Base-by-base conservation (phyloP, 2,797 vertebrate genomes). In the Crypturellus tataupa region DNA sequence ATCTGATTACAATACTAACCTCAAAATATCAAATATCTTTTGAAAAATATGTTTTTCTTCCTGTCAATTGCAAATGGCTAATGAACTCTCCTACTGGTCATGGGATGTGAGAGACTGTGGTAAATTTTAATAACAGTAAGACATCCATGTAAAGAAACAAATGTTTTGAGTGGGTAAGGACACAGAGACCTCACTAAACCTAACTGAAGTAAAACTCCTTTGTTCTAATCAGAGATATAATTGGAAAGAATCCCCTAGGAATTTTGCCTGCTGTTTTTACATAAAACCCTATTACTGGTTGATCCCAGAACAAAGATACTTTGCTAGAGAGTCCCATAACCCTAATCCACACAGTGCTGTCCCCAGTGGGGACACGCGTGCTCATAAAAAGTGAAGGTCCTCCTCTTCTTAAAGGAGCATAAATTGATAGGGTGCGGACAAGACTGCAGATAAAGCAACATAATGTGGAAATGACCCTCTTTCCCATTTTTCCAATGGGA, bases 321-420 rank as follows among this genome's bases (percentile, higher is more conserved):
- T 90, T 95, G 65, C 89, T 86, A 68, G 90, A 85, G 91, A 91
- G 96, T 77, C 42, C 81, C 73, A 58, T 62, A 86, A 93, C 95
- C 93, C 87, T 96, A 97, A 97, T 96, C 94, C 95, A 60, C 42
- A n/a, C 73, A 49, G 39, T 72, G 75, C 58, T 37, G 29, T 95
- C 96, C 91, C 93, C 23, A 12, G 92, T 3, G 79, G 37, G 72
- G 88, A 85, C 96, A 97, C 97, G 97, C 96, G 96, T 97, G 96
- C 90, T 95, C 77, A 9, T 49, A 90, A 93, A 90, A 94, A 73
- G 86, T 77, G 79, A 85, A 90, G 55, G 90, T 94, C 71, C 81
- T 60, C 68, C 72, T 82, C 85, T 92, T 92, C 93, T 72, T 69
- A 95, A 93, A 90, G 71, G 67, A 80, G 81, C 64, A 85, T 88